These are phyloP conservation scores for Mesocentrotus franciscanus DNA, from an alignment of 53 echinoderm and acorn worm genomes.

Conservation along the genomic window DNA sequence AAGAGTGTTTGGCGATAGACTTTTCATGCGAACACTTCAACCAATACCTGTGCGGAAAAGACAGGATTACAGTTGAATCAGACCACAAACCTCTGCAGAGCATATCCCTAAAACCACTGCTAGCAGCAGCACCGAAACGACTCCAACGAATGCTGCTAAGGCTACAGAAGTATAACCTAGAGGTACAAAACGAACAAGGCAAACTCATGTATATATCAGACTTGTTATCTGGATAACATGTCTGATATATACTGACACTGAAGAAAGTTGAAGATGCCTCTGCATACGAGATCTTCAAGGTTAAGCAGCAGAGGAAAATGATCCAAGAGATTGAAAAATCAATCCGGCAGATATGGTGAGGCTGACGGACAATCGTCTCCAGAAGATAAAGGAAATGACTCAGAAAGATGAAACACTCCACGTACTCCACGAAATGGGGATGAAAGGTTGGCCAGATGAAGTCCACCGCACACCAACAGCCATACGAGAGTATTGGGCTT, in stretches of 20 bases:
- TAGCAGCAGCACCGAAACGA: constrained; percentile 60
- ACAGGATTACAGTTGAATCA: constrained; percentile 58
- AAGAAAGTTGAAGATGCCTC: constrained; percentile 38
- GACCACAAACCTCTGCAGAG: constrained; percentile 72
- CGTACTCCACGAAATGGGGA: constrained; percentile 55
- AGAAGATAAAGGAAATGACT: constrained; percentile 50
- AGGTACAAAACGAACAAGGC: constrained; percentile 71
- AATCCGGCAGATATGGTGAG: neutral
- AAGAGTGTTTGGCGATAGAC: constrained; percentile 71
- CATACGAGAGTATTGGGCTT: no score
- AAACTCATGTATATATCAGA: constrained; percentile 71
- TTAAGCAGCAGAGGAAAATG: neutral
- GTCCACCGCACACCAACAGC: neutral
- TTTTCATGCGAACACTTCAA: constrained; percentile 65
- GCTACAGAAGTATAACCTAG: constrained; percentile 69
- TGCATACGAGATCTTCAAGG: neutral
- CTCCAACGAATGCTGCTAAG: constrained; percentile 69
- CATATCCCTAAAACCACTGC: constrained; percentile 64
- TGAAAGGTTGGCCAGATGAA: neutral
- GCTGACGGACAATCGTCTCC: constrained; percentile 50
- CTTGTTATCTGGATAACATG: constrained; percentile 63
- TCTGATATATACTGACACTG: constrained; percentile 20
- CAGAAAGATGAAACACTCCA: constrained; percentile 60
- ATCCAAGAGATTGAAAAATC: neutral
- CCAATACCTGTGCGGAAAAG: constrained; percentile 67